These are phyloP conservation scores for Selenia dentaria DNA, from an alignment of 2,888 invertebrate species.

Conservation along the genomic window DNA sequence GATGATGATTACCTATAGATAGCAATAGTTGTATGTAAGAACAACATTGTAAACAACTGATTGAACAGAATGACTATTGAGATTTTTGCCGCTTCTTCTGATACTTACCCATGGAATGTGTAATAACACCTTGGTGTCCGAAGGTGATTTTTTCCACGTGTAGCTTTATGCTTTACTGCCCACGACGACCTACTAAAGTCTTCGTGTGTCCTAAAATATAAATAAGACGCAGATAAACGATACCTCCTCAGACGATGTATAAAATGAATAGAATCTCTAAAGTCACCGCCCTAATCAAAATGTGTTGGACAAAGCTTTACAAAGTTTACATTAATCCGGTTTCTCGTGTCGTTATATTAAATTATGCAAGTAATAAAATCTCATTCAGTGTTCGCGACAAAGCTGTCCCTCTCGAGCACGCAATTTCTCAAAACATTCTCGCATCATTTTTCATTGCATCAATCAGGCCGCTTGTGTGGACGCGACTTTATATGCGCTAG, in stretches of 20 bases:
- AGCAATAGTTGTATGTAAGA: too few species aligned
- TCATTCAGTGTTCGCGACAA: constrained; percentile 62
- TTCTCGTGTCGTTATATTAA: constrained; percentile 59
- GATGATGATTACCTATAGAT: too few species aligned
- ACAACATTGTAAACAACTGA: too few species aligned
- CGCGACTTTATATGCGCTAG: constrained; percentile 45
- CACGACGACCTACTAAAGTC: neutral
- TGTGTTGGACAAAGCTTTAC: constrained; percentile 50
- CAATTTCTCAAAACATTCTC: constrained; percentile 82
- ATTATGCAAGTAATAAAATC: constrained; percentile 81
- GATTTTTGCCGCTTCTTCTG: too few species aligned
- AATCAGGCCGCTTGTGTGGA: constrained; percentile 71
- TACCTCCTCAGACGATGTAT: constrained; percentile 41
- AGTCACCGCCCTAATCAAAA: constrained; percentile 70
- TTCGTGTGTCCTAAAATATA: constrained; percentile 17
- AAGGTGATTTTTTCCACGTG: too few species aligned
- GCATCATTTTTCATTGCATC: constrained; percentile 83
- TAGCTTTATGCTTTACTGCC: too few species aligned
- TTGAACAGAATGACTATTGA: too few species aligned
- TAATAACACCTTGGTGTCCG: too few species aligned
- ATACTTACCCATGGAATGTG: too few species aligned
- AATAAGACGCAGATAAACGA: constrained; percentile 77
- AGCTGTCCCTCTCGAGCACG: constrained; percentile 63
- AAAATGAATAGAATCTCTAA: constrained; percentile 45
- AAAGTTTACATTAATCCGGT: constrained; percentile 66